Base-by-base conservation (phyloP, 2,888 invertebrate species). In the Chloroclysta siterata region DNA sequence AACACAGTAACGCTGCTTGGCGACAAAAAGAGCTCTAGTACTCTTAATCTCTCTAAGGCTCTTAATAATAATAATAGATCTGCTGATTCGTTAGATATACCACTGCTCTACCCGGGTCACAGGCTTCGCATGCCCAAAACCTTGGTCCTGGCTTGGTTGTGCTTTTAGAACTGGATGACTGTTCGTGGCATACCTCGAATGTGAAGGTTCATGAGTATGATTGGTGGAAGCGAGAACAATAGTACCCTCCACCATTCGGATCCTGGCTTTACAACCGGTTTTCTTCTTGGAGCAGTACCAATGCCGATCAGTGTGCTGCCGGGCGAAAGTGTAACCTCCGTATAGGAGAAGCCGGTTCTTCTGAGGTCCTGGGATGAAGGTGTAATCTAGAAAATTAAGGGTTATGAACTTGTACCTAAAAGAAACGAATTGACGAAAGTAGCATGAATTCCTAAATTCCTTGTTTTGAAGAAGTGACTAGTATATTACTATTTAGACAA, bases 241-340 rank as follows among this genome's bases (percentile, higher is more conserved):
- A 0, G 22, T 46, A 5, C 62, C 66, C n/a, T 63, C 55, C 1
- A 44, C 6, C 56, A 67, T 63, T 17, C 53, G 52, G 11, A 72
- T 42, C 36, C 60, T 65, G 10, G 69, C 69, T 54, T 77, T 81
- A 62, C 84, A 85, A 6, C 79, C 80, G 0, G 42, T 66, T 44
- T 71, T 74, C 69, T 78, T 82, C 54, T 72, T 78, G 0, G 85
- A 84, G 50, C 85, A 85, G 59, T 84, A 84, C 82, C 81, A 85
- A 41, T 77, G 53, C 41, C 59, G 76, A 11, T 66, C 72, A 29
- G 72, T 72, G 29, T 75, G 75, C 63, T 73, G 76, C 42, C 76
- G 77, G 0, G 81, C 74, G 64, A 75, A 85, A 0, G 84, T 84
- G 59, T 78, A 82, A 0, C 78, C 69, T 8, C 51, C 8, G 28